Conservation (phyloP, 2,797 vertebrate species). For the Alca torda region DNA sequence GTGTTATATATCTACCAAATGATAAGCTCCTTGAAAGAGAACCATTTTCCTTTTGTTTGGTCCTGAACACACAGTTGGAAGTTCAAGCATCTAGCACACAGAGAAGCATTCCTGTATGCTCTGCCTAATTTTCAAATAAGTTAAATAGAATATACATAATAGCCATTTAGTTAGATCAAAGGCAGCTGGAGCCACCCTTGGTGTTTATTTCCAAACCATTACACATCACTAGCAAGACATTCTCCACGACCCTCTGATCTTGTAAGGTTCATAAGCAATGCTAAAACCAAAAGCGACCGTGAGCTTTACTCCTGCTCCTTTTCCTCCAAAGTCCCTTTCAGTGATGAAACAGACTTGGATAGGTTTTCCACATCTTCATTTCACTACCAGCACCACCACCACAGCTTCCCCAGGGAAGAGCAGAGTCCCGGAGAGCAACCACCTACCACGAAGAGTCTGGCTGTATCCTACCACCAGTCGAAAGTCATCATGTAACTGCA, state of each 20-base stretch:
- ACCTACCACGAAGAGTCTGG: neutral
- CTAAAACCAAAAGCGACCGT: neutral
- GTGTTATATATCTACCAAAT: neutral
- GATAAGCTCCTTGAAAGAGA: conserved; percentile 22
- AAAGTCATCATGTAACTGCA: neutral
- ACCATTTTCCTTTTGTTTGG: conserved; percentile 41
- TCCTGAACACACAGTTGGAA: conserved; percentile 25
- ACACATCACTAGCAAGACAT: conserved; percentile 16
- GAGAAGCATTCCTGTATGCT: neutral
- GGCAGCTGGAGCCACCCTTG: neutral
- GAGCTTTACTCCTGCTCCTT: neutral
- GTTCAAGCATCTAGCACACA: neutral
- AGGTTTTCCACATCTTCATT: neutral
- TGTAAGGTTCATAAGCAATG: neutral
- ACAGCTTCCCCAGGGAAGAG: neutral
- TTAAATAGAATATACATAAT: conserved; percentile 43
- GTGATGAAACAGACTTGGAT: neutral
- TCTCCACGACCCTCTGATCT: neutral
- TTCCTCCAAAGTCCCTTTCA: neutral
- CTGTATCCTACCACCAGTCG: neutral
- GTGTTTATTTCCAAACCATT: conserved; percentile 50
- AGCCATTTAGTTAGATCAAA: conserved; percentile 31
- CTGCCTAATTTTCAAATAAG: conserved; percentile 42
- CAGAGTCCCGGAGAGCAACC: fast-evolving
- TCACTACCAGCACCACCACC: neutral